Evolutionary conservation across 2,113 vertebrate species (phyloP).

Genomic region (Myanophis thanlyinensis): DNA sequence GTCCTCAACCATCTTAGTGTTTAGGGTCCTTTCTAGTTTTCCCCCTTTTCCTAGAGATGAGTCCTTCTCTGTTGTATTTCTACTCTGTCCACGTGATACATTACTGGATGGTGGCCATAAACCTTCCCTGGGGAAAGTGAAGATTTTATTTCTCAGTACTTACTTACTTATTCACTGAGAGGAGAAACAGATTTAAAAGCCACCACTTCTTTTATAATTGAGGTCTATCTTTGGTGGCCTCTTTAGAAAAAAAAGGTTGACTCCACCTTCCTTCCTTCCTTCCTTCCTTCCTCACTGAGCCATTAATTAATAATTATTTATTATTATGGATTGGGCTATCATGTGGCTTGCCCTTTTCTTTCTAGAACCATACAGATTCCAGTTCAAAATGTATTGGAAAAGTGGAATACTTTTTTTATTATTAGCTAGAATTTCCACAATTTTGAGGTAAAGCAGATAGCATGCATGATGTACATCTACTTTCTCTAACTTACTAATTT

Average conservation of each 20-base stretch:
- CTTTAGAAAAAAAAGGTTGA: neutral
- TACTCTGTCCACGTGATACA: neutral
- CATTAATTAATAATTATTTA: neutral
- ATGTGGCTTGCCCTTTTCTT: neutral
- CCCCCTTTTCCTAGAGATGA: neutral
- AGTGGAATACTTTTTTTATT: neutral
- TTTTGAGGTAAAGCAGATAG: neutral
- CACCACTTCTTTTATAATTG: neutral
- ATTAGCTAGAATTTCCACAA: neutral
- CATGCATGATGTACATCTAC: neutral
- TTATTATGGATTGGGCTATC: neutral
- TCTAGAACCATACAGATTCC: neutral
- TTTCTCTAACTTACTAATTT: neutral
- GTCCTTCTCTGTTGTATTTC: neutral
- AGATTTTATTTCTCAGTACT: neutral
- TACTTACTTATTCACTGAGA: neutral
- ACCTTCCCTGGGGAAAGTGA: neutral
- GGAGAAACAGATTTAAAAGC: neutral
- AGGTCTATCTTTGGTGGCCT: neutral
- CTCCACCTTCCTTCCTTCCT: neutral
- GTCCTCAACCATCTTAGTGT: rapidly evolving
- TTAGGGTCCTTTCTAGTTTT: neutral
- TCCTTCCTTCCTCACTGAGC: neutral
- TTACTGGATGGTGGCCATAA: neutral
- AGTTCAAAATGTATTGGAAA: neutral